phyloP scores from a whole-genome alignment of 2,797 vertebrate genomes.

The Sebastes minor region DNA sequence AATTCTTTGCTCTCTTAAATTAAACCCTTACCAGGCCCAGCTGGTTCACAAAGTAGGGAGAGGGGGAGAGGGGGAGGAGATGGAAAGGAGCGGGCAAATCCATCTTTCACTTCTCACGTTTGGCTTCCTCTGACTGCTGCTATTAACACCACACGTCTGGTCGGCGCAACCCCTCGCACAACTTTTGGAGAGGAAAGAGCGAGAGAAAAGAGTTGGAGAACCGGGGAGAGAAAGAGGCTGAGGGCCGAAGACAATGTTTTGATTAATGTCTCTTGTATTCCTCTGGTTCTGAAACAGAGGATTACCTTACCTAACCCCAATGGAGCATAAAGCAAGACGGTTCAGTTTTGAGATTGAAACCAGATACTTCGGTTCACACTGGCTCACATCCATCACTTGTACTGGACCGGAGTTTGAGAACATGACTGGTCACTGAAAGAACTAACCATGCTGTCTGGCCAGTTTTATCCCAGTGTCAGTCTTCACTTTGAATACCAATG shows the following conservation, averaged over 20 bases:
- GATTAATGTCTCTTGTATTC: slow-evolving; percentile 71
- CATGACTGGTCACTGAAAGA: slow-evolving; percentile 62
- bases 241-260: slow-evolving; percentile 55
- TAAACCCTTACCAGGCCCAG: slow-evolving; percentile 76
- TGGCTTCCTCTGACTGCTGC: slow-evolving; percentile 63
- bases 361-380: slow-evolving; percentile 74
- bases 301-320: slow-evolving; percentile 76
- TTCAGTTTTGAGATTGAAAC: slow-evolving; percentile 68
- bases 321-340: slow-evolving; percentile 59
- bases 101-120: slow-evolving; percentile 59
- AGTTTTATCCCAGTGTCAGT: slow-evolving; percentile 22
- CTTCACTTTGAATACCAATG: slow-evolving; percentile 17
- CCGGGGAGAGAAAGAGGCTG: slow-evolving; percentile 15
- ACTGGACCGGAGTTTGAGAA: slow-evolving; percentile 57
- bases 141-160: slow-evolving; percentile 71
- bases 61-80: slow-evolving; percentile 18
- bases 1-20: slow-evolving; percentile 82
- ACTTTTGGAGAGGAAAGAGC: slow-evolving; percentile 26
- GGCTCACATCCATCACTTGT: slow-evolving; percentile 63
- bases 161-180: slow-evolving; percentile 33
- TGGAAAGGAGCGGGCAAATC: slow-evolving; percentile 56
- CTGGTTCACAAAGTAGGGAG: slow-evolving; percentile 62
- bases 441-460: slow-evolving; percentile 48
- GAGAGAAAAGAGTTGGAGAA: slow-evolving; percentile 10
- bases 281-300: slow-evolving; percentile 60